Conservation (phyloP, 2,888 invertebrate species). For the Trachelus troglodyta region DNA sequence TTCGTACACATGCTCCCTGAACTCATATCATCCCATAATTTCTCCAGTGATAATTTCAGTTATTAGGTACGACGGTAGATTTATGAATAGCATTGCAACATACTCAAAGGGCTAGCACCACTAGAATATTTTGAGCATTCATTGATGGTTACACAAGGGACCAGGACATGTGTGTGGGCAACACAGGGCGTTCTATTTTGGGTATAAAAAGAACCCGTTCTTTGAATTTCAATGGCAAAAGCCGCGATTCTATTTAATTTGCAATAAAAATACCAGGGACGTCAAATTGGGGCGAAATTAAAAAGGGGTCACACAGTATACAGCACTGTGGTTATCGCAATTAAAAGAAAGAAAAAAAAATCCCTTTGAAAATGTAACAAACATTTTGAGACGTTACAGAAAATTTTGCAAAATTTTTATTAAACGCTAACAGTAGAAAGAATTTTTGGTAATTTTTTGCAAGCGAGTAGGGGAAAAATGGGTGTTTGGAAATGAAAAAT, state of each 20-base stretch:
- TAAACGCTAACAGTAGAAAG: background rate
- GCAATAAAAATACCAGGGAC: background rate
- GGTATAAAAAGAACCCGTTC: background rate
- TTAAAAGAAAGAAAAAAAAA: background rate
- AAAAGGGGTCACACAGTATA: background rate
- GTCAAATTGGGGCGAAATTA: background rate
- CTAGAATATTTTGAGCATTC: slow-evolving; percentile 1
- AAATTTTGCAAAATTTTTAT: background rate
- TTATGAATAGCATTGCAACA: slow-evolving; percentile 37
- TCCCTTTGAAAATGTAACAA: background rate
- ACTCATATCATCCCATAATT: slow-evolving; percentile 28
- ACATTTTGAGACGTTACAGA: background rate
- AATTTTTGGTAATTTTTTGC: background rate
- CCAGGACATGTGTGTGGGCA: slow-evolving; percentile 3
- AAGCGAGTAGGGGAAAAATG: no score
- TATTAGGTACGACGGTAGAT: slow-evolving; percentile 29
- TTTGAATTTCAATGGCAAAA: background rate
- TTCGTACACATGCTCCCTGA: background rate
- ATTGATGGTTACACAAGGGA: slow-evolving; percentile 4
- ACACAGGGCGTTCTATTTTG: slow-evolving; percentile 43
- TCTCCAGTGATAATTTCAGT: slow-evolving; percentile 41
- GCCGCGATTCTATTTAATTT: background rate
- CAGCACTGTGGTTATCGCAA: background rate
- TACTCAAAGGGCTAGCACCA: background rate
- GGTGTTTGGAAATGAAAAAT: no score